These are phyloP conservation scores for Pachyramphus minor DNA, from an alignment of 2,113 vertebrate genomes.

Conservation along the genomic window DNA sequence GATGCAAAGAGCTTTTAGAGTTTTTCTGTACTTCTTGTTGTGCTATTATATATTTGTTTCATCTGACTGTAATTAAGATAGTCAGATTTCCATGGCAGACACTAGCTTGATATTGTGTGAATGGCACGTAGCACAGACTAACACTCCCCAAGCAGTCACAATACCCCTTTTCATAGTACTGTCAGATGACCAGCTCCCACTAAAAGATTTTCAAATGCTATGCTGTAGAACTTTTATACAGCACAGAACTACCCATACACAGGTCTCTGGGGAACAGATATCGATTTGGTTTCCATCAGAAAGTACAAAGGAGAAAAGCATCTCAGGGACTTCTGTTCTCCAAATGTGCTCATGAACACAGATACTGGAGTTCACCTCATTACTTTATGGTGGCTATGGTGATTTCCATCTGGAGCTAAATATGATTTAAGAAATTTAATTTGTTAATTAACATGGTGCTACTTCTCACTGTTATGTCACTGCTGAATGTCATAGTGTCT, in stretches of 20 bases:
- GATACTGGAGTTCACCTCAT: background rate
- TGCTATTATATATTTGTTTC: background rate
- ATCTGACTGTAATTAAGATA: background rate
- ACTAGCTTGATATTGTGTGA: background rate
- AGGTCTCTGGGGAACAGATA: background rate
- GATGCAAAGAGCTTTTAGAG: background rate
- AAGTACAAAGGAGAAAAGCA: background rate
- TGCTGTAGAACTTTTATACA: background rate
- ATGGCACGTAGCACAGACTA: background rate
- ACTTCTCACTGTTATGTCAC: background rate
- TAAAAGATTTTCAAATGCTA: background rate
- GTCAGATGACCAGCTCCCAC: background rate
- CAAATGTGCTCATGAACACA: background rate
- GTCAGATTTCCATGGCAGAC: background rate
- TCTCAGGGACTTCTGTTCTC: background rate
- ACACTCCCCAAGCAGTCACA: background rate
- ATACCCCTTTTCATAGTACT: background rate
- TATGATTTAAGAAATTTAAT: background rate
- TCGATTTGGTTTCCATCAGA: background rate
- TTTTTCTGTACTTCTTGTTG: background rate
- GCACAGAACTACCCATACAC: background rate
- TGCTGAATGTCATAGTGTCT: background rate
- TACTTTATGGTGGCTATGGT: background rate
- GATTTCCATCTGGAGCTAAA: background rate
- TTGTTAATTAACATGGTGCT: background rate